Conservation (phyloP, 2,888 invertebrate species). For the Microctonus aethiopoides region DNA sequence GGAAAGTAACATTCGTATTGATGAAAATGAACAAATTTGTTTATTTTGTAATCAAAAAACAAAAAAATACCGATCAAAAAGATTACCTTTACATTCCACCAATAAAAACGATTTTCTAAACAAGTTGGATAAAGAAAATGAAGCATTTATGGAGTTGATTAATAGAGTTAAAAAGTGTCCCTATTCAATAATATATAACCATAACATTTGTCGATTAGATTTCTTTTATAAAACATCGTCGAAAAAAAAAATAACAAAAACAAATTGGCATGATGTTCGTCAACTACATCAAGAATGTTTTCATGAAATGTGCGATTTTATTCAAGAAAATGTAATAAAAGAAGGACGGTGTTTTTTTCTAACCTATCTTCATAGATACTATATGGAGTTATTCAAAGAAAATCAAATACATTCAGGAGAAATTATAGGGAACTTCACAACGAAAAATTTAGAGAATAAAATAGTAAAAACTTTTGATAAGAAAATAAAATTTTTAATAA, state of each 20-base stretch:
- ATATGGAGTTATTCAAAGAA: neutral
- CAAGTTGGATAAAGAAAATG: constrained; percentile 5
- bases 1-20: constrained; percentile 30
- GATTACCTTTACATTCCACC: constrained; percentile 36
- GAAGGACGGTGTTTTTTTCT: neutral
- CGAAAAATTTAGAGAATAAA: neutral
- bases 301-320: neutral
- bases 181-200: neutral
- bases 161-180: constrained; percentile 38
- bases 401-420: neutral
- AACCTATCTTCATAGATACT: neutral
- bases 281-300: neutral
- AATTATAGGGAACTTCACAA: neutral
- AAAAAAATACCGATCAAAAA: constrained; percentile 25
- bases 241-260: neutral
- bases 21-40: constrained; percentile 15
- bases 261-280: neutral
- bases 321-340: neutral
- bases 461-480: neutral
- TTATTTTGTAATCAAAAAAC: constrained; percentile 17
- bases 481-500: neutral
- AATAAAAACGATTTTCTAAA: constrained; percentile 29
- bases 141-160: constrained; percentile 38
- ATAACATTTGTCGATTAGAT: neutral
- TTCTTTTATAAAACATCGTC: neutral